These are phyloP conservation scores for Hypotaenidia philippensis DNA, from an alignment of 2,797 vertebrate species.

Conservation along the genomic window DNA sequence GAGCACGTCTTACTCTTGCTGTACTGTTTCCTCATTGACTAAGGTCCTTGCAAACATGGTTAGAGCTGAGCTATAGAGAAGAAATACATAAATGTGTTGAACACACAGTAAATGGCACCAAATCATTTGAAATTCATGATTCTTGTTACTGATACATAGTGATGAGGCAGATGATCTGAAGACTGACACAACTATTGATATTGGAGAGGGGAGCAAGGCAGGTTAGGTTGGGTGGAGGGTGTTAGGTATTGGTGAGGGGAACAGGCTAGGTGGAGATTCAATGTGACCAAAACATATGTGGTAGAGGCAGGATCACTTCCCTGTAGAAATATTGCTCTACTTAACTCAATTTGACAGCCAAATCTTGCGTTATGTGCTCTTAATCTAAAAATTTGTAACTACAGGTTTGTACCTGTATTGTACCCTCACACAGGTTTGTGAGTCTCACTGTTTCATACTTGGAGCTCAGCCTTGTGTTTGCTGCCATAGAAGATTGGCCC, in stretches of 20 bases:
- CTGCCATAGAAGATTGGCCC: background rate
- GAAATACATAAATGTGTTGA: background rate
- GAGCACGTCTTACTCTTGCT: background rate
- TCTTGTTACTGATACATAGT: background rate
- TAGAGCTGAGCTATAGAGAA: background rate
- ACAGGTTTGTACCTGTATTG: background rate
- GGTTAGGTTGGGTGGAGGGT: background rate
- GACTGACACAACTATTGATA: background rate
- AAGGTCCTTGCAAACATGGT: background rate
- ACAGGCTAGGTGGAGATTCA: background rate
- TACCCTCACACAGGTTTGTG: too few species aligned
- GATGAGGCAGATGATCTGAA: background rate
- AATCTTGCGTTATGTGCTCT: background rate
- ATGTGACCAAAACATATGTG: background rate
- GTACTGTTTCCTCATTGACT: background rate
- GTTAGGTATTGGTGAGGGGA: background rate
- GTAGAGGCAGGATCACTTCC: background rate
- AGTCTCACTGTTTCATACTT: background rate
- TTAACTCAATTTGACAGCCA: background rate
- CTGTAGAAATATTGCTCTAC: background rate
- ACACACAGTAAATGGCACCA: background rate
- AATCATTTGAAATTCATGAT: fast-evolving
- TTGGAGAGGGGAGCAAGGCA: background rate
- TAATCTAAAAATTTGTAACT: background rate
- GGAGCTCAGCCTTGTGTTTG: background rate